Evolutionary conservation across 2,797 vertebrate species (phyloP).

Genomic region (Caiman crocodilus): DNA sequence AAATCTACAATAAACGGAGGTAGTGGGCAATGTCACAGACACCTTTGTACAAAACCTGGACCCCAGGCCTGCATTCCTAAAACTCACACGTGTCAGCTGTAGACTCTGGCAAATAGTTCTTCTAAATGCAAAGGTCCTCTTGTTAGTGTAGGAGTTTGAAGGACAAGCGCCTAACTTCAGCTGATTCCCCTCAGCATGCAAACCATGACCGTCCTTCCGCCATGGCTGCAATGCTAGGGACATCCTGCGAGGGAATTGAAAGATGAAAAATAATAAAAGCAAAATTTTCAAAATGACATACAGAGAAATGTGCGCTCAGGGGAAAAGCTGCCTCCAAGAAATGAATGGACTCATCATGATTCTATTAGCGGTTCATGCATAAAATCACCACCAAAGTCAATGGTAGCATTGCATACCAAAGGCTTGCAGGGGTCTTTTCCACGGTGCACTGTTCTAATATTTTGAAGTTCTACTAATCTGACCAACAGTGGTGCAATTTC

Average conservation of each 20-base stretch:
- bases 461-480: slow-evolving; percentile 20
- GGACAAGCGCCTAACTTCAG: background rate
- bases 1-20: background rate
- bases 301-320: background rate
- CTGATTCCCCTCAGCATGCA: background rate
- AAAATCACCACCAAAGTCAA: background rate
- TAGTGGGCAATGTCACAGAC: slow-evolving; percentile 33
- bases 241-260: background rate
- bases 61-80: background rate
- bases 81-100: background rate
- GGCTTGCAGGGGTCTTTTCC: background rate
- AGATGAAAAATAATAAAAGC: background rate
- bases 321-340: background rate
- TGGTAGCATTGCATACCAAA: slow-evolving; percentile 5
- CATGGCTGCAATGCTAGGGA: background rate
- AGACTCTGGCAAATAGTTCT: slow-evolving; percentile 6
- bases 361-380: background rate
- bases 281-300: background rate
- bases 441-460: slow-evolving; percentile 15
- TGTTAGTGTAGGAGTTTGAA: background rate
- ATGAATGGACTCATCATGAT: background rate
- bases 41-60: slow-evolving; percentile 38
- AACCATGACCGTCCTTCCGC: background rate
- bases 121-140: slow-evolving; percentile 1
- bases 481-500: slow-evolving; percentile 8